Base-by-base conservation (phyloP, 1,140 invertebrate genomes). In the Heliconius hermathena region DNA sequence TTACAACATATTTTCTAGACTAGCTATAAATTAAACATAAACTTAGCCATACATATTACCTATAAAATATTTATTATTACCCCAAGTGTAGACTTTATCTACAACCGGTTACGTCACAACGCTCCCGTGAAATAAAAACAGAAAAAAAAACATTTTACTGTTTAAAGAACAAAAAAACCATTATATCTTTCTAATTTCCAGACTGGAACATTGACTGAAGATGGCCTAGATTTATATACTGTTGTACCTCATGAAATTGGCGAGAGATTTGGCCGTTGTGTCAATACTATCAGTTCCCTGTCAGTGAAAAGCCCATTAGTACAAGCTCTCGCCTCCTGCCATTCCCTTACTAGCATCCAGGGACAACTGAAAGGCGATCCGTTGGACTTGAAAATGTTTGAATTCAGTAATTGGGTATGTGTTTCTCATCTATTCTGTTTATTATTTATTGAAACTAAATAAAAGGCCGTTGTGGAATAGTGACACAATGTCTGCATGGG, bases 161-260 rank as follows among this genome's bases (percentile, higher is more conserved):
- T 2, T 52, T 18, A 52, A 52, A 52, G 13, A 46, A 52, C 1
- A 52, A 52, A 52, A 52, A 52, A 8, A 52, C 6, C 16, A 52
- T 52, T 60, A 60, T 60, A 60, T 60, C 20, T 87, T 85, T 71
- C 85, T 96, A 18, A 20, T 75, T 88, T 85, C 70, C 85, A 96
- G 96, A 99, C 99, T 77, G 99, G 99, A 49, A 99, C 99, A 2
- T 91, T 99, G 83, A 98, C 98, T 26, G 97, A 99, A 94, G 99
- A 99, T 92, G 98, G 98, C 16, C 93, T 99, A 46, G 98, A 99
- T 89, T 97, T 99, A 94, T 98, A 98, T 95, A 98, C 98, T 36
- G 96, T 99, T 3, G 95, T 99, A 74, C 97, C 97, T 0, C 78
- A 80, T 13, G 82, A 87, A 13, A 83, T 90, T 0, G 93, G 95